Conservation (phyloP, 2,797 vertebrate species). For the Intellagama lesueurii region DNA sequence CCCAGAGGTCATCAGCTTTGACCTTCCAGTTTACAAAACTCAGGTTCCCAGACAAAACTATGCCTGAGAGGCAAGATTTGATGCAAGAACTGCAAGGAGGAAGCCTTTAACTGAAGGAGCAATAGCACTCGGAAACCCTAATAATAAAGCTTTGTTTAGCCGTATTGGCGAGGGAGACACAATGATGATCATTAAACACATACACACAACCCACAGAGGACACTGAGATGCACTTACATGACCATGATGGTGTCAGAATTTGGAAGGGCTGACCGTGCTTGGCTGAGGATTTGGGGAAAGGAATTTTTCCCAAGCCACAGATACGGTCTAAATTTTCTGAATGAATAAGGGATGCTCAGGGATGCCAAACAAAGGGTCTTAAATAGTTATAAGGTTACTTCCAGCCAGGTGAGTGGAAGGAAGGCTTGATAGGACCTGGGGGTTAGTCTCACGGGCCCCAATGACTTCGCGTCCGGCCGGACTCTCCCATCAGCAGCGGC, state of each 20-base stretch:
- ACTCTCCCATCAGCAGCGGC: fast-evolving
- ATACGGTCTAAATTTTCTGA: background rate
- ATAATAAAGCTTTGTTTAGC: background rate
- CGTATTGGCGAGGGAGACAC: background rate
- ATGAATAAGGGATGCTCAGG: background rate
- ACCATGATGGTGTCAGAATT: background rate
- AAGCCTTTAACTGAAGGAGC: background rate
- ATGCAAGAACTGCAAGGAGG: background rate
- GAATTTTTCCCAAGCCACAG: background rate
- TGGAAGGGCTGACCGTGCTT: no score
- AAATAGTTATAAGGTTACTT: no score
- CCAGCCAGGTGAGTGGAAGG: no score
- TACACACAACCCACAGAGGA: background rate
- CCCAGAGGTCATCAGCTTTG: background rate
- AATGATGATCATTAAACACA: background rate
- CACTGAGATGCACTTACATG: background rate
- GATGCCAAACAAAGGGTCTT: no score
- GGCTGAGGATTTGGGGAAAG: background rate
- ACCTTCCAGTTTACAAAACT: background rate
- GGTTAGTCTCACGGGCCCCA: background rate
- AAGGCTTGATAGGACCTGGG: background rate
- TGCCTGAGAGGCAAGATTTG: background rate
- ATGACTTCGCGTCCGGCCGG: background rate
- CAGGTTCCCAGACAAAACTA: background rate
- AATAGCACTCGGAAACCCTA: background rate